Conservation (phyloP, 2,797 vertebrate species). For the Enteromius paludinosus region DNA sequence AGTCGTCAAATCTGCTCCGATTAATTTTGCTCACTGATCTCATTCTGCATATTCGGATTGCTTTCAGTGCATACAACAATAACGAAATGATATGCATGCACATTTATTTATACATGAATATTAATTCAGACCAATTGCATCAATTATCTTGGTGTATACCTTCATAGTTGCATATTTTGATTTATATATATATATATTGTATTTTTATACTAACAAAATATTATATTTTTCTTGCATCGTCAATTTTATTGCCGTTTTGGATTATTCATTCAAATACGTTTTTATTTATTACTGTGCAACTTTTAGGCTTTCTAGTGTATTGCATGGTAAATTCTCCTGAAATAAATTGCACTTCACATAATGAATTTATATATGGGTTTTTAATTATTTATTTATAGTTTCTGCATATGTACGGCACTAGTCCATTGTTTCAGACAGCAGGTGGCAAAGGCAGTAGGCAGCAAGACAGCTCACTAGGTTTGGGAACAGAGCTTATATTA, state of each 20-base stretch:
- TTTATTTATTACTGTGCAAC: too few species aligned
- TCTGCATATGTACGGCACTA: background rate
- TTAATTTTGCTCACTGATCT: background rate
- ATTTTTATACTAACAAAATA: background rate
- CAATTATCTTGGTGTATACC: background rate
- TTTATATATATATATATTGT: background rate
- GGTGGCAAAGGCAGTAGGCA: background rate
- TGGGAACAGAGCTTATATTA: conserved; percentile 25
- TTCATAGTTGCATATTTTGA: background rate
- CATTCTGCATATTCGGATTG: background rate
- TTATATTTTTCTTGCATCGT: background rate
- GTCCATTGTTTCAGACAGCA: background rate
- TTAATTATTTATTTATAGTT: background rate
- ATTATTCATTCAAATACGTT: background rate
- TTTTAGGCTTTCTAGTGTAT: background rate
- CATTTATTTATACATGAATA: too few species aligned
- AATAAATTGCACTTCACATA: background rate
- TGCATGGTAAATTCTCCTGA: background rate
- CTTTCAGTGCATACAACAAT: too few species aligned
- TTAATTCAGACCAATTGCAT: too few species aligned
- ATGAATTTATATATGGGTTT: background rate
- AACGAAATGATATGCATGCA: too few species aligned
- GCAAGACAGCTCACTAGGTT: background rate
- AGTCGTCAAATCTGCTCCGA: background rate
- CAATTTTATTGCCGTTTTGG: background rate